phyloP scores from a whole-genome alignment of 2,797 vertebrate genomes.

The Lepidocolaptes lacrymiger region DNA sequence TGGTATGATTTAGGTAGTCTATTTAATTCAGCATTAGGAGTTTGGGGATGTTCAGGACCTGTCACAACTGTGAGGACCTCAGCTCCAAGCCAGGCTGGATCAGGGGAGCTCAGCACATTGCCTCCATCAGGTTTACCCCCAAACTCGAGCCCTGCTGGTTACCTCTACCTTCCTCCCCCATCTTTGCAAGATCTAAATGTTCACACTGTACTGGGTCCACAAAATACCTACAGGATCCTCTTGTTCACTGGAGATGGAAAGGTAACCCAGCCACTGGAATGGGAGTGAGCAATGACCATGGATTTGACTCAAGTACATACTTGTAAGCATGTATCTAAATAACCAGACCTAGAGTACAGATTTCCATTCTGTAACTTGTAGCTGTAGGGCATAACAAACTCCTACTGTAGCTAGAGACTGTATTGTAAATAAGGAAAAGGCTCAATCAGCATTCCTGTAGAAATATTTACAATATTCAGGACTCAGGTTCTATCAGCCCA shows the following conservation, averaged over 20 bases:
- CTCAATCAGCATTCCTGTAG: neutral
- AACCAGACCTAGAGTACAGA: neutral
- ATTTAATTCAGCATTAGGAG: neutral
- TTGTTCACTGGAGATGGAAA: rapidly evolving
- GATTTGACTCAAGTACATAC: neutral
- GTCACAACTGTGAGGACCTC: neutral
- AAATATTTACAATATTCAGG: neutral
- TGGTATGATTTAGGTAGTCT: neutral
- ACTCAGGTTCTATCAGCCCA: neutral
- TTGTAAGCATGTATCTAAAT: neutral
- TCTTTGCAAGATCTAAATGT: neutral
- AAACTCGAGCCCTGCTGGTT: rapidly evolving
- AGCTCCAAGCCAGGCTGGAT: neutral
- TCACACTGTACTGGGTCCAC: neutral
- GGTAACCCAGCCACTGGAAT: neutral
- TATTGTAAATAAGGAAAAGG: neutral
- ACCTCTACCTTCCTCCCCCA: neutral
- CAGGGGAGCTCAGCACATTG: neutral
- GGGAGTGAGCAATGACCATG: rapidly evolving
- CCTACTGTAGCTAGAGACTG: neutral
- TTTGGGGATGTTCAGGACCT: neutral
- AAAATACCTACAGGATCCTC: neutral
- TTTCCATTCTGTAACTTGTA: neutral
- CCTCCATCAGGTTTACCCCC: neutral
- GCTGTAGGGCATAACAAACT: neutral